Evolutionary conservation across 2,797 vertebrate species (phyloP).

Genomic region (Melanotaenia parkinsoni): DNA sequence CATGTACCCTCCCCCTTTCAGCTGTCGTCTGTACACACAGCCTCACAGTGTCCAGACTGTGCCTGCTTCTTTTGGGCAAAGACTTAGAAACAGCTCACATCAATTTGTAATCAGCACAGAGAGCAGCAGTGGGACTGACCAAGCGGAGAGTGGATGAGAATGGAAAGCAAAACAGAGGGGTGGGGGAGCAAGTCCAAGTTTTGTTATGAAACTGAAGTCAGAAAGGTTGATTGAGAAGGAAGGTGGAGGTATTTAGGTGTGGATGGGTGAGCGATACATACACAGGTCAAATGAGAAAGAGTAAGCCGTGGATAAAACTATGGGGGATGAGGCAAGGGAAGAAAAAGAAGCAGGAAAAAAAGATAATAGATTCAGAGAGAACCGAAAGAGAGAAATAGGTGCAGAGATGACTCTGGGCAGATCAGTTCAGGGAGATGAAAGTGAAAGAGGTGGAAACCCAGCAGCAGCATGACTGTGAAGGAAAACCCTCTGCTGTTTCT

Average conservation of each 20-base stretch:
- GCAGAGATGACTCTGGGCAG: conserved; percentile 56
- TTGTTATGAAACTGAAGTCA: conserved; percentile 16
- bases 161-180: not conserved
- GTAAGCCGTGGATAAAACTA: not conserved
- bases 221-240: not conserved
- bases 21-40: not conserved
- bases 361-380: conserved; percentile 27
- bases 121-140: conserved; percentile 8
- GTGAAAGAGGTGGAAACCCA: conserved; percentile 63
- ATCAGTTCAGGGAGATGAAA: conserved; percentile 61
- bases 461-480: conserved; percentile 53
- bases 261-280: conserved; percentile 22
- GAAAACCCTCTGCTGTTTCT: conserved; percentile 66
- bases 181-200: not conserved
- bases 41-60: conserved; percentile 48
- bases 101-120: conserved; percentile 50
- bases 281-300: conserved; percentile 35
- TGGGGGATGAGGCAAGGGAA: conserved; percentile 5
- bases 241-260: conserved; percentile 6
- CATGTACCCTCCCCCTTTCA: conserved; percentile 11
- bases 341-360: not conserved
- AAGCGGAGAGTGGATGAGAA: conserved; percentile 7
- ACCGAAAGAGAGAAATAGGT: conserved; percentile 40
- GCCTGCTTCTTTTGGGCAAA: conserved; percentile 57
- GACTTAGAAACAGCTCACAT: conserved; percentile 51